Base-by-base conservation (phyloP, 35 echinoderm and acorn worm genomes). In the Stichopus chloronotus region DNA sequence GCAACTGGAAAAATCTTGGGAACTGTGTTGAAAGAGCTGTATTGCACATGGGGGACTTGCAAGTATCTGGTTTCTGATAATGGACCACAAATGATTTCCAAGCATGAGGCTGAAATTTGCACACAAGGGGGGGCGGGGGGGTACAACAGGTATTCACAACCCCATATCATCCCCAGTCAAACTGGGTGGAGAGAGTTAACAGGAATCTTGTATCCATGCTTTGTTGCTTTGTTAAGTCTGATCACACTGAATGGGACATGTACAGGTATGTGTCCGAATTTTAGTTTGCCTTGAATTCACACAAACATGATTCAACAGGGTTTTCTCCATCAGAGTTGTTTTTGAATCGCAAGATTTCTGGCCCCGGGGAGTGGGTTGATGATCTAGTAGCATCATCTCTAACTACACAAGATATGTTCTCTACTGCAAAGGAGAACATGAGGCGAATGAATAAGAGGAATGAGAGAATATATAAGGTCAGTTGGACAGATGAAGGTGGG, bases 31-130 rank as follows among this genome's bases (percentile, higher is more conserved):
- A 61, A 24, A 8, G 17, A 88, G 1, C 4, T 88, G 57, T 88
- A 63, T 69, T 88, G 85, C 63, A 88, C 61, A 59, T 69, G 85
- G 57, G 56, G 80, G n/a, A n/a, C n/a, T n/a, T n/a, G n/a, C n/a
- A n/a, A n/a, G n/a, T n/a, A n/a, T n/a, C n/a, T n/a, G n/a, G n/a
- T n/a, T n/a, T n/a, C n/a, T n/a, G n/a, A n/a, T n/a, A n/a, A n/a
- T n/a, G n/a, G n/a, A n/a, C n/a, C n/a, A n/a, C n/a, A n/a, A n/a
- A n/a, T n/a, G n/a, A n/a, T n/a, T n/a, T n/a, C n/a, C n/a, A n/a
- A n/a, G n/a, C n/a, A n/a, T 76, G n/a, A 10, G 3, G 43, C 19
- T 78, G 52, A 43, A 12, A 25, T 5, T 19, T 90, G 2, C 24
- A 63, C 11, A 63, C 24, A 52, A 63, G n/a, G n/a, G n/a, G n/a